Percentiles rank a stretch among this genome's conserved stretches.
Conservation (phyloP, 2,113 vertebrate genomes). For the Ifrita kowaldi region DNA sequence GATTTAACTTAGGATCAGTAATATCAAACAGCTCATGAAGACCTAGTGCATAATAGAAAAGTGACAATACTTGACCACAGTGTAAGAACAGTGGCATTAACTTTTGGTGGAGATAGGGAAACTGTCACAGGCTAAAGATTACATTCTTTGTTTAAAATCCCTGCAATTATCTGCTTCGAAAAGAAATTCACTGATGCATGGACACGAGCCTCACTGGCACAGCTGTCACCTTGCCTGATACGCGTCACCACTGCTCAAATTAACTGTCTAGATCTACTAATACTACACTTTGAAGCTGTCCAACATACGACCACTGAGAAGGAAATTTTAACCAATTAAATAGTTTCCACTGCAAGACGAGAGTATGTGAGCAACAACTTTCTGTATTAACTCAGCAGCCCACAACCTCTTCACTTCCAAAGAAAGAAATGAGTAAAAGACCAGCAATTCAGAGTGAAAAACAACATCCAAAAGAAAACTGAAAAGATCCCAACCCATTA, state of each 20-base stretch:
- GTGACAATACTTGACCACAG: background rate
- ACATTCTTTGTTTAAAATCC: constrained; percentile 18
- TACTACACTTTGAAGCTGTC: background rate
- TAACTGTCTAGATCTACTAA: background rate
- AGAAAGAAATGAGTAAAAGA: background rate
- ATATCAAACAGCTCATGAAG: background rate
- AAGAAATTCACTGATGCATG: background rate
- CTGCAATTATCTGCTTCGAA: background rate
- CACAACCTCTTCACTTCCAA: background rate
- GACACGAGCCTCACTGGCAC: background rate
- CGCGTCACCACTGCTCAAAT: background rate
- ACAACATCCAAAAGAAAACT: background rate
- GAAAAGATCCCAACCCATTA: background rate
- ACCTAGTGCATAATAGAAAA: background rate
- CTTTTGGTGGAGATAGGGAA: background rate
- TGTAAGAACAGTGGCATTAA: background rate
- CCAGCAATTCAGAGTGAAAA: background rate
- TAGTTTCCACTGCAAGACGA: background rate
- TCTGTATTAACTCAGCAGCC: background rate
- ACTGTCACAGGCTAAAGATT: constrained; percentile 3
- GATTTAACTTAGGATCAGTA: background rate
- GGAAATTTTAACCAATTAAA: background rate
- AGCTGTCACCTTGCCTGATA: background rate
- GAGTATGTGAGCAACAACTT: background rate
- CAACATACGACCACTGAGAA: background rate